These are phyloP conservation scores for Percina caprodes DNA, from an alignment of 2,113 vertebrate genomes.

Conservation along the genomic window DNA sequence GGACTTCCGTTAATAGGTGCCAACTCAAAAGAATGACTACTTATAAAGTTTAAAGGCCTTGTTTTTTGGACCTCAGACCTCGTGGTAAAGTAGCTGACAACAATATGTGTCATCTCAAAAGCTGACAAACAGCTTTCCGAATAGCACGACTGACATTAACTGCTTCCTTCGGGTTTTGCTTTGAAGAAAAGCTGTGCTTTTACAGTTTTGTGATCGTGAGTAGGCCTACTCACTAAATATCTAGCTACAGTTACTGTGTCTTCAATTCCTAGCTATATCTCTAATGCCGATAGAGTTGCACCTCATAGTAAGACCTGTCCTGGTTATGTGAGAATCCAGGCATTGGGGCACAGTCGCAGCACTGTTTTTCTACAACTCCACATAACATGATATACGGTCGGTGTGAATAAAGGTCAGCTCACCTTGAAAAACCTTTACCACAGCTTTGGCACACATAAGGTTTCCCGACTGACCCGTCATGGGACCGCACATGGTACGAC, in stretches of 20 bases:
- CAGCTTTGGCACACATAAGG: constrained; percentile 99
- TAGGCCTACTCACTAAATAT: too few species aligned
- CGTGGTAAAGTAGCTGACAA: neutral
- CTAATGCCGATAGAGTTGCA: neutral
- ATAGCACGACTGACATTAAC: neutral
- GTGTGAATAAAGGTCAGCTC: constrained; percentile 66
- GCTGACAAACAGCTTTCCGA: neutral
- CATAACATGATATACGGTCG: neutral
- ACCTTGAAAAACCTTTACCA: constrained; percentile 99
- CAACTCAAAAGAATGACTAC: neutral
- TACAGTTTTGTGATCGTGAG: neutral
- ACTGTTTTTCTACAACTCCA: neutral
- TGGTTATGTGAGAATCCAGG: too few species aligned
- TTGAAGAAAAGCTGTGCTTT: neutral
- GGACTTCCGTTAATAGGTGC: neutral
- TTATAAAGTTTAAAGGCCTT: neutral
- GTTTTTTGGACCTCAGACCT: neutral
- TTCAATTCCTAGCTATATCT: too few species aligned
- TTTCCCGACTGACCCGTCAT: constrained; percentile 98
- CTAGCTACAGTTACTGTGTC: neutral
- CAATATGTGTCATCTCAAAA: neutral
- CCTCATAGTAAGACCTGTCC: neutral
- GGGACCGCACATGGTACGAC: constrained; percentile 98
- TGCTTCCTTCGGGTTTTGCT: neutral
- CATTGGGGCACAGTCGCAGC: neutral